Conservation (phyloP, 1,140 invertebrate species). For the Agrypnia vestita region DNA sequence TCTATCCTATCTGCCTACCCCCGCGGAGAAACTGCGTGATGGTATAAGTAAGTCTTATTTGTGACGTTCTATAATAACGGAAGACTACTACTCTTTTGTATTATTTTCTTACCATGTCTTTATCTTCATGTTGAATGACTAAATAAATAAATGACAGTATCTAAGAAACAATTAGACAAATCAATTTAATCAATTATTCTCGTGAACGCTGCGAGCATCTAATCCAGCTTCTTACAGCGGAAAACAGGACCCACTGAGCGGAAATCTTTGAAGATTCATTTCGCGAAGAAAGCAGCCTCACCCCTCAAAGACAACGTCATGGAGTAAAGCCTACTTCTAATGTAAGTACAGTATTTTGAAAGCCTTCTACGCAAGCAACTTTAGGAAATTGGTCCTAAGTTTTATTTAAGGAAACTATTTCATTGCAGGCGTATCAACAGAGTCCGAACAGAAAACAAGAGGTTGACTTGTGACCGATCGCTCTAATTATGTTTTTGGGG, state of each 20-base stretch:
- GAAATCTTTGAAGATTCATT: constrained; percentile 17
- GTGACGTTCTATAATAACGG: no score
- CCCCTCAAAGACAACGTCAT: constrained; percentile 10
- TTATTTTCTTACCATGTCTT: no score
- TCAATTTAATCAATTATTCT: no score
- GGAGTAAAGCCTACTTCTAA: constrained; percentile 4
- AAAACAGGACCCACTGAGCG: not conserved
- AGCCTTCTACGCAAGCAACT: constrained; percentile 9
- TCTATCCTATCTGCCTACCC: no score
- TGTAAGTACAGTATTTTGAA: constrained; percentile 25
- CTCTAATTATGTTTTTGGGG: no score
- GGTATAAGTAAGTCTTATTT: no score
- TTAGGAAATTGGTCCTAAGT: constrained; percentile 10
- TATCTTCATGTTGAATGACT: no score
- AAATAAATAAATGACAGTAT: no score
- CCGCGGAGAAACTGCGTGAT: no score
- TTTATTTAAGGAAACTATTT: constrained; percentile 4
- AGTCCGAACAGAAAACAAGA: constrained; percentile 2
- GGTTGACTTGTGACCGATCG: no score
- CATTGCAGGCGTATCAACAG: not conserved
- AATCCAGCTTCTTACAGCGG: not conserved
- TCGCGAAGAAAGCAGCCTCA: constrained; percentile 1
- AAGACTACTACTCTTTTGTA: no score
- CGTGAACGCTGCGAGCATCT: not conserved
- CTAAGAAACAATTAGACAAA: no score